Evolutionary conservation across 1,140 invertebrate genomes (phyloP).

Genomic region (Eriocheir sinensis): DNA sequence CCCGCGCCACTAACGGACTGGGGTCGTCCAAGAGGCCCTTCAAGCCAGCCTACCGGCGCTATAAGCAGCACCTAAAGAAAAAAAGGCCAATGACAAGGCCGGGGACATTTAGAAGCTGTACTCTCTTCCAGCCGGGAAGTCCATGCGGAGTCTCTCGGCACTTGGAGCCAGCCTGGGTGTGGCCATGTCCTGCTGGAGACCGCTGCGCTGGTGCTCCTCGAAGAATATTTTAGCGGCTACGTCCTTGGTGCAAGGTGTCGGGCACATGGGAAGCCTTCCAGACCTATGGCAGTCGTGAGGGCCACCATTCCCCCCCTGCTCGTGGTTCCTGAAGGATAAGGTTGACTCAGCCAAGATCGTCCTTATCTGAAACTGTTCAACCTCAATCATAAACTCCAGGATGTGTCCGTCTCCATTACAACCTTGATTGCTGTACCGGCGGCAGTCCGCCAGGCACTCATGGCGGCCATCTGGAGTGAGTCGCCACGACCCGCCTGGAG

Average conservation of each 20-base stretch:
- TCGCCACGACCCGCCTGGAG: constrained; percentile 35
- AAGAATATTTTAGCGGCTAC: neutral
- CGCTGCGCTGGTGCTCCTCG: neutral
- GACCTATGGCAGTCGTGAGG: constrained; percentile 52
- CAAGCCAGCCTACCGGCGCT: too few relatives aligned
- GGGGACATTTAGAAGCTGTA: too few relatives aligned
- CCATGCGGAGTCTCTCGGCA: too few relatives aligned
- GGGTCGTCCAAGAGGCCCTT: too few relatives aligned
- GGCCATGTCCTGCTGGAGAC: too few relatives aligned
- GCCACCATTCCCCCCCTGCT: neutral
- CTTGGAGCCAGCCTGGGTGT: constrained; percentile 16
- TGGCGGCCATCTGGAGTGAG: too few relatives aligned
- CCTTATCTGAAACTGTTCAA: constrained; percentile 5
- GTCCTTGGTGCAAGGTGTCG: constrained; percentile 13
- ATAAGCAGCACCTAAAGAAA: too few relatives aligned
- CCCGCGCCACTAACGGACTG: too few relatives aligned
- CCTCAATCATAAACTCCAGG: constrained; percentile 57
- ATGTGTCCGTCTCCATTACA: constrained; percentile 38
- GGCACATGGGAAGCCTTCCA: constrained; percentile 26
- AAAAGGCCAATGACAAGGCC: too few relatives aligned
- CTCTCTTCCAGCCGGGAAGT: too few relatives aligned
- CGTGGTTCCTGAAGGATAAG: constrained; percentile 60
- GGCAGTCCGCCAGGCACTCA: too few relatives aligned
- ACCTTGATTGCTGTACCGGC: neutral
- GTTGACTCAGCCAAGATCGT: constrained; percentile 12